Evolutionary conservation across 2,797 vertebrate species (phyloP), one percentile per base, ranked within the genome.

Genomic region (Catamblyrhynchus diadema): DNA sequence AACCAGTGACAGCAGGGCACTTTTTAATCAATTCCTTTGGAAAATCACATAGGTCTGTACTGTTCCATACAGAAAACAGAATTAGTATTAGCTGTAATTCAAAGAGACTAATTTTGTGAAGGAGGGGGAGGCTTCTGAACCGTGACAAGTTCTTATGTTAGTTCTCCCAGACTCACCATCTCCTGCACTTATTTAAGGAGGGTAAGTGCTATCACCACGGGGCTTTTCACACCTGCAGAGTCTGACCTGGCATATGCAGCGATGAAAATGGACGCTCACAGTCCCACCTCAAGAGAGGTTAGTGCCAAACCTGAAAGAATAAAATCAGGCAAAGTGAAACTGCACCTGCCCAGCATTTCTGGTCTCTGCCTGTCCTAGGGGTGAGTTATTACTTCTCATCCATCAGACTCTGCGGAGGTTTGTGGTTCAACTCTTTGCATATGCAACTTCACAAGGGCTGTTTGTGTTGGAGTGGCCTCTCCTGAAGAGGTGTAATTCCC

Each of bases 381-480:
- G 37, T 94, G 83, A 95, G 32, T 42, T 86, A 97, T 94, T 64
- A 28, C 54, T 42, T 61, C 84, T 90, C 81, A 95, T 94, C 83
- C 42, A 82, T 96, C 94, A 93, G 73, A 9, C 23, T 8, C 27
- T 8, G 32, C 22, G 27, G 84, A 88, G 47, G 28, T 88, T 83
- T 93, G 79, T 62, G 50, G 67, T 91, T 93, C 90, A 91, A 78
- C 72, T 93, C 92, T 71, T 90, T 88, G 48, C 87, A 95, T 90
- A 85, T 90, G 92, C 6, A 0, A 35, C 73, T 89, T 91, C 91
- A 93, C 62, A 95, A 74, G 73, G 50, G 51, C 39, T 88, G 79
- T 90, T 86, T 87, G 35, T 90, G 67, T 45, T 74, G 6, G 62
- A 81, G 75, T 78, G 60, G 84, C 51, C 65, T 80, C 75, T 96